Evolutionary conservation across 2,797 vertebrate genomes (phyloP).

Genomic region (Chelon labrosus): DNA sequence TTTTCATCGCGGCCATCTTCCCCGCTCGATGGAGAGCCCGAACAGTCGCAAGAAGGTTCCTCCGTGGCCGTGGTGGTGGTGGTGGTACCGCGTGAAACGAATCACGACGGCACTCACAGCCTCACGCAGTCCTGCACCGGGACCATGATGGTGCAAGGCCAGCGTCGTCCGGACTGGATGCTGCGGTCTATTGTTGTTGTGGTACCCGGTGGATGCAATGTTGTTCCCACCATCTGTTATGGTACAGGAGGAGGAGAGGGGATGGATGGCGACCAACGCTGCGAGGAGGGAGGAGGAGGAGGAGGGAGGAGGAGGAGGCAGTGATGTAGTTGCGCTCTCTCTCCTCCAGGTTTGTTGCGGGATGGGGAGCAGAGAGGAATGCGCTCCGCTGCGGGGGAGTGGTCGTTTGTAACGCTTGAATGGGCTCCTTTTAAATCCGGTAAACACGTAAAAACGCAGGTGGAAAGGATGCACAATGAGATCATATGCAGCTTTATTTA

Average conservation of each 20-base stretch:
- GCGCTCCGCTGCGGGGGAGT: conserved; percentile 35
- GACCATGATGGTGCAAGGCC: conserved; percentile 74
- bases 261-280: conserved; percentile 76
- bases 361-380: conserved; percentile 55
- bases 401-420: conserved; percentile 55
- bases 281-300: conserved; percentile 74
- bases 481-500: background rate
- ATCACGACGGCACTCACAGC: conserved; percentile 79
- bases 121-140: conserved; percentile 65
- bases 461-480: background rate
- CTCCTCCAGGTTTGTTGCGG: conserved; percentile 77
- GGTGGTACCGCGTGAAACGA: conserved; percentile 75
- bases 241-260: conserved; percentile 78
- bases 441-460: conserved; percentile 37
- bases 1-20: conserved; percentile 95
- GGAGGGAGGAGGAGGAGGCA: conserved; percentile 59
- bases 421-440: conserved; percentile 27
- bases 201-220: conserved; percentile 76
- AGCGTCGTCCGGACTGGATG: conserved; percentile 63
- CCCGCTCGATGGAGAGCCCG: conserved; percentile 80
- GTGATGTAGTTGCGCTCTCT: conserved; percentile 72
- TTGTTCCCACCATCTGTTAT: conserved; percentile 86
- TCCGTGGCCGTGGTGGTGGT: conserved; percentile 73
- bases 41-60: conserved; percentile 80
- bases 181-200: conserved; percentile 78